These are phyloP conservation scores for Matsumurasca onukii DNA, from an alignment of 1,140 invertebrate species.

Conservation along the genomic window DNA sequence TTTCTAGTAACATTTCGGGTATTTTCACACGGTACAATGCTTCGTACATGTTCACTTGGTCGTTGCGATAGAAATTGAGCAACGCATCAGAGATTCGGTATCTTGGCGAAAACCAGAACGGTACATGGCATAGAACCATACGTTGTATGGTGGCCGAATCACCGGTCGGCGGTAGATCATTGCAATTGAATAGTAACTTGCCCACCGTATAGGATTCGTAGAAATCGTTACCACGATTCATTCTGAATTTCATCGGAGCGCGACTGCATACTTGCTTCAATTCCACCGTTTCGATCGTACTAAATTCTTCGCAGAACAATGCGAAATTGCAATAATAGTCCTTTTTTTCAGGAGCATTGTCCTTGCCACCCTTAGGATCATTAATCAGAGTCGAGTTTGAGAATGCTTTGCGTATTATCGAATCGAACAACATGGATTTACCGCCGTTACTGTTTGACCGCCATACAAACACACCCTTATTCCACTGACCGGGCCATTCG, in stretches of 20 bases:
- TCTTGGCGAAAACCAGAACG: not conserved
- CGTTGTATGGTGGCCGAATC: not conserved
- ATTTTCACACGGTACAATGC: not conserved
- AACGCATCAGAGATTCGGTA: not conserved
- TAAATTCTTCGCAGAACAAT: not conserved
- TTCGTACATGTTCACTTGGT: not conserved
- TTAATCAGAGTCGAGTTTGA: not conserved
- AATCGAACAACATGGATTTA: not conserved
- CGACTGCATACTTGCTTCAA: not conserved
- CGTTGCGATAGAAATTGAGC: not conserved
- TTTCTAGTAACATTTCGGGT: not conserved
- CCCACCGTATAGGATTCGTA: not conserved
- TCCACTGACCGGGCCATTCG: conserved; percentile 18
- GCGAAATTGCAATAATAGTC: conserved; percentile 5
- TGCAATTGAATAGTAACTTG: conserved; percentile 4
- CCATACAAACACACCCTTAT: not conserved
- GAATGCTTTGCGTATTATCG: not conserved
- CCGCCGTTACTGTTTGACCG: not conserved
- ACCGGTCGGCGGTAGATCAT: not conserved
- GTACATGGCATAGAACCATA: not conserved
- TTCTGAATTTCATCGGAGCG: not conserved
- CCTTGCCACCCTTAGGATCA: conserved; percentile 11
- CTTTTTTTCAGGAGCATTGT: conserved; percentile 9
- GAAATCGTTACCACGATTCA: not conserved
- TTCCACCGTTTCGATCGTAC: not conserved